Base-by-base conservation (phyloP, 2,113 vertebrate species). In the Ornithorhynchus anatinus region DNA sequence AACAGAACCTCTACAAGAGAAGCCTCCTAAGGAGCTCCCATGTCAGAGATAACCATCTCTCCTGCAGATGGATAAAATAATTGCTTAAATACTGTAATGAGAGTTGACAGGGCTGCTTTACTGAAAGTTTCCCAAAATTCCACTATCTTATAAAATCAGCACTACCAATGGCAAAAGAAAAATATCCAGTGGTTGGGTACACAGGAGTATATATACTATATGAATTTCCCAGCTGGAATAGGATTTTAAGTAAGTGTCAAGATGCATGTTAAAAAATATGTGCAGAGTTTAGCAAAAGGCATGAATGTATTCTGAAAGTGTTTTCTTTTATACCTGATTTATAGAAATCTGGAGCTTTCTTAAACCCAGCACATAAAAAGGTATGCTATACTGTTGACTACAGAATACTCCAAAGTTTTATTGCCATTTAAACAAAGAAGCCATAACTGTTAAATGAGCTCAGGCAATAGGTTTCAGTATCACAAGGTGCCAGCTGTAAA, bases 371-470 rank as follows among this genome's bases (percentile, higher is more conserved):
- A 88, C 89, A 92, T 92, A 94, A 93, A 94, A 93, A 90, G 88
- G 87, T 91, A 92, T 80, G 82, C 77, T 92, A 91, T 87, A 90
- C 74, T 88, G 87, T 91, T 93, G 91, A 91, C 91, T 94, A 91
- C 86, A 92, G 86, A 92, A 91, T 82, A 88, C 92, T 83, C 89
- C 92, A 89, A 94, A 92, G 89, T 94, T 95, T 95, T 94, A 95
- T 92, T 93, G 86, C 93, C 93, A 90, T 94, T 95, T 95, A 93
- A 94, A 94, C 93, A 94, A 93, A 93, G 91, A 93, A 92, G 87
- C 92, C 87, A 85, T 94, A 94, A 95, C 92, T 90, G 89, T 89
- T 94, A 93, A 94, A 95, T 92, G 91, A 94, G 92, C 91, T 92
- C 87, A 91, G 80, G 93, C 92, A 93, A 94, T 94, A 93, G 92